Base-by-base conservation (phyloP, 2,113 vertebrate genomes). In the Stomatorhinus ivindoensis region DNA sequence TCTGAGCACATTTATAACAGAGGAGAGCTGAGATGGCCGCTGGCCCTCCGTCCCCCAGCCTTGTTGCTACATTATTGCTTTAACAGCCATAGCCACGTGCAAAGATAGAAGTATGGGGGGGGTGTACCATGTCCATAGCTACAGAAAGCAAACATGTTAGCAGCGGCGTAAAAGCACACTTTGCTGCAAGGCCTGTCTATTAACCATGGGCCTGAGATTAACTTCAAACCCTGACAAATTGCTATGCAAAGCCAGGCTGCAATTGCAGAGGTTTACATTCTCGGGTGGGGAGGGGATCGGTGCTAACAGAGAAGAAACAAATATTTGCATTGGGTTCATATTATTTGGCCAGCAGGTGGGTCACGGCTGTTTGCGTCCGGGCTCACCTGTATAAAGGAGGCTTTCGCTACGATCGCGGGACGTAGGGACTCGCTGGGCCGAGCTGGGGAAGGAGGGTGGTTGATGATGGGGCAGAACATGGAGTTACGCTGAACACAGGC, bases 331-430 rank as follows among this genome's bases (percentile, higher is more conserved):
- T 84, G 35, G 87, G 51, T 87, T 83, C 46, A 53, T 84, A 65
- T 50, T 90, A 87, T 90, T 92, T 89, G 89, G 53, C 55, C 90
- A 90, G 86, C 90, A 90, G 92, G 90, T 83, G 90, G 85, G 84
- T 87, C 85, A 17, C 0, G 27, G 88, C 91, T 51, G 76, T 31
- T 31, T 58, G 13, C 27, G 48, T 55, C 35, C 50, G 17, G 50
- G 5, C 21, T 42, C 39, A 21, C 9, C 35, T 46, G 27, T 61
- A 58, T 24, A 65, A 89, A 84, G 4, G 39, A 61, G n/a, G 1
- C 39, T 42, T 61, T 42, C 1, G 17, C 3, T 35, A 27, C 24
- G 17, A 55, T 19, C 19, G 10, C 53, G 6, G n/a, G 27, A n/a
- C 1, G 4, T 27, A 11, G 27, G 85, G 27, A 85, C 15, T 53